These are phyloP conservation scores for Pseudomyrmex sp. DNA, from an alignment of 1,140 invertebrate genomes.

Conservation along the genomic window DNA sequence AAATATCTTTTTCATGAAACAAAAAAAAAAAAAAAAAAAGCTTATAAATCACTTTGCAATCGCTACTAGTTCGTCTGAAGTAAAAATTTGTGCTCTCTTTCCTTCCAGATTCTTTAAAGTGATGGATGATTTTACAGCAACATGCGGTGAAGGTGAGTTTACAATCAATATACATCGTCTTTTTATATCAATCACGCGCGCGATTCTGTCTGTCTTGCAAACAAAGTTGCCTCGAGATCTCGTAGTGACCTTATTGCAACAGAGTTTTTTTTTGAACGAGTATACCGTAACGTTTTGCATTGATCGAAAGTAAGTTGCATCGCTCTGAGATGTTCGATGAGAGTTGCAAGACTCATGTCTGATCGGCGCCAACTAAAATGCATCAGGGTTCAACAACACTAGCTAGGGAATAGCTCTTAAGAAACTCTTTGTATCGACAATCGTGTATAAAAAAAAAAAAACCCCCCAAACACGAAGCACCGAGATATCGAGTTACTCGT, in stretches of 20 bases:
- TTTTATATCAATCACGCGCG: not conserved
- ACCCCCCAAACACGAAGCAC: not conserved
- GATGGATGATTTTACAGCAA: slow-evolving; percentile 82
- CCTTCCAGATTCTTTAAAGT: slow-evolving; percentile 86
- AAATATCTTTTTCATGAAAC: not conserved
- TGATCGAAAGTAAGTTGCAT: slow-evolving; percentile 16
- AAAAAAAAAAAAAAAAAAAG: too few relatives aligned
- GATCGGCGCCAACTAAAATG: slow-evolving; percentile 56
- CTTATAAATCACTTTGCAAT: not conserved
- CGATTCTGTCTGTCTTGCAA: not conserved
- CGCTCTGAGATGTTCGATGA: slow-evolving; percentile 6
- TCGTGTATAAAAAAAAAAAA: not conserved
- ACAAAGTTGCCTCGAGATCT: slow-evolving; percentile 14
- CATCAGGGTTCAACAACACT: slow-evolving; percentile 16
- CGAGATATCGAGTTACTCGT: not conserved
- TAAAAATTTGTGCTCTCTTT: slow-evolving; percentile 66
- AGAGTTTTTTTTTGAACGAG: not conserved
- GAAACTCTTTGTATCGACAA: slow-evolving; percentile 5
- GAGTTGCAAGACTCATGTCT: slow-evolving; percentile 45
- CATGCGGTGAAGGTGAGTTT: slow-evolving; percentile 76
- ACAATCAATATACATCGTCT: slow-evolving; percentile 7
- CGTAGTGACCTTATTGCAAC: slow-evolving; percentile 18
- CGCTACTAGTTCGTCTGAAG: slow-evolving; percentile 17
- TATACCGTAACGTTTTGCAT: slow-evolving; percentile 26
- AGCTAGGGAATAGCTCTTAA: slow-evolving; percentile 19